Evolutionary conservation across 2,797 vertebrate genomes (phyloP).

Genomic region (Gymnocypris eckloni): DNA sequence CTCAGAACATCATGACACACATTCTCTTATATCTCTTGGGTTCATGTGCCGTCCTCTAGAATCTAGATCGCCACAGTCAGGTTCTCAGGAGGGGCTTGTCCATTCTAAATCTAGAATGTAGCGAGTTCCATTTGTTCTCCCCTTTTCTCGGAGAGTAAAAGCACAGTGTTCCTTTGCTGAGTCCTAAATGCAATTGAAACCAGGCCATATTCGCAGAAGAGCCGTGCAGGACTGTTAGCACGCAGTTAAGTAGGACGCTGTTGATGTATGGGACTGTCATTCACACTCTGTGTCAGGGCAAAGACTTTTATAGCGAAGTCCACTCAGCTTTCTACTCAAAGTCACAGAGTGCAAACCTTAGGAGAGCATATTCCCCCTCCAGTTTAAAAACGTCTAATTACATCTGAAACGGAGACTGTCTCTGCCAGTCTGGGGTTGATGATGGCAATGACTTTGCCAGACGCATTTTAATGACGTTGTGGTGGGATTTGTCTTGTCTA

Average conservation of each 20-base stretch:
- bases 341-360: conserved; percentile 29
- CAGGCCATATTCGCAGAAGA: conserved; percentile 52
- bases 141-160: conserved; percentile 7
- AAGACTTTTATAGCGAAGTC: conserved; percentile 36
- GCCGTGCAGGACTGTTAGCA: conserved; percentile 43
- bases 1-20: conserved; percentile 51
- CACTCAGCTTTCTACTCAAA: conserved; percentile 30
- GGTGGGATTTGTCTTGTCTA: conserved; percentile 25
- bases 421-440: conserved; percentile 30
- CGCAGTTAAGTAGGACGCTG: conserved; percentile 52
- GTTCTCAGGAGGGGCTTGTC: conserved; percentile 51
- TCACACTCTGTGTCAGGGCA: conserved; percentile 2
- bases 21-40: conserved; percentile 28
- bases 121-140: conserved; percentile 35
- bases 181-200: conserved; percentile 55
- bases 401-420: conserved; percentile 31
- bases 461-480: conserved; percentile 42
- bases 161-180: conserved; percentile 49
- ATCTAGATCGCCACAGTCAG: conserved; percentile 51
- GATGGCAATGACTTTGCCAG: conserved; percentile 23
- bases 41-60: conserved; percentile 36
- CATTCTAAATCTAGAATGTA: conserved; percentile 56
- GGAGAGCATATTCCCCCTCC: conserved; percentile 14
- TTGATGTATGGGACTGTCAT: conserved; percentile 54
- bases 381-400: conserved; percentile 37